These are phyloP conservation scores for Temnopleurus reevesii DNA, from an alignment of 53 echinoderm and acorn worm genomes.

Conservation along the genomic window DNA sequence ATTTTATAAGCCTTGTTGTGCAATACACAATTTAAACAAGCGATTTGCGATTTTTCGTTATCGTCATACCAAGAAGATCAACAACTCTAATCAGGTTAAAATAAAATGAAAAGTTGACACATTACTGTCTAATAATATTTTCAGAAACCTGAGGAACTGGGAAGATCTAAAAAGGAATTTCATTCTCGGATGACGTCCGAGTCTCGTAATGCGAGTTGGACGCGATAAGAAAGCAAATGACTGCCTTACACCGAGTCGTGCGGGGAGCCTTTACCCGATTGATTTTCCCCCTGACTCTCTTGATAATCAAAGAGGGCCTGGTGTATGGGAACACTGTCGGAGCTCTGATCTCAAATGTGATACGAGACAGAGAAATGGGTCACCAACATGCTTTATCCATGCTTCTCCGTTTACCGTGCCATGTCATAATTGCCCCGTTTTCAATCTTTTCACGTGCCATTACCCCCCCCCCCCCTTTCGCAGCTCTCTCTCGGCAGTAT, in stretches of 20 bases:
- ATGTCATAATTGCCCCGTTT: slow-evolving; percentile 35
- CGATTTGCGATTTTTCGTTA: too few relatives aligned
- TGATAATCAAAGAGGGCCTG: slow-evolving; percentile 21
- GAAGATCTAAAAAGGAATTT: background rate
- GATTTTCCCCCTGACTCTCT: slow-evolving; percentile 1
- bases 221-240: background rate
- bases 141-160: background rate
- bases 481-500: background rate
- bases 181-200: background rate
- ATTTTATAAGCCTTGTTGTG: too few relatives aligned
- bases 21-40: too few relatives aligned
- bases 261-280: slow-evolving; percentile 12
- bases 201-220: background rate
- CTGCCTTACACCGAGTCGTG: background rate
- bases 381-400: background rate
- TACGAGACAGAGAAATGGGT: slow-evolving; percentile 18
- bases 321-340: background rate
- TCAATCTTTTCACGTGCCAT: background rate
- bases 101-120: too few relatives aligned
- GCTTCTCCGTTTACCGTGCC: background rate
- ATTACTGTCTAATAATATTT: background rate
- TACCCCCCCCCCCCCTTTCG: background rate
- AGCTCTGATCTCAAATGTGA: background rate
- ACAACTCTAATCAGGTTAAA: too few relatives aligned
- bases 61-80: too few relatives aligned